Evolutionary conservation across 2,113 vertebrate genomes (phyloP).

Genomic region (Chaetodon trifascialis): DNA sequence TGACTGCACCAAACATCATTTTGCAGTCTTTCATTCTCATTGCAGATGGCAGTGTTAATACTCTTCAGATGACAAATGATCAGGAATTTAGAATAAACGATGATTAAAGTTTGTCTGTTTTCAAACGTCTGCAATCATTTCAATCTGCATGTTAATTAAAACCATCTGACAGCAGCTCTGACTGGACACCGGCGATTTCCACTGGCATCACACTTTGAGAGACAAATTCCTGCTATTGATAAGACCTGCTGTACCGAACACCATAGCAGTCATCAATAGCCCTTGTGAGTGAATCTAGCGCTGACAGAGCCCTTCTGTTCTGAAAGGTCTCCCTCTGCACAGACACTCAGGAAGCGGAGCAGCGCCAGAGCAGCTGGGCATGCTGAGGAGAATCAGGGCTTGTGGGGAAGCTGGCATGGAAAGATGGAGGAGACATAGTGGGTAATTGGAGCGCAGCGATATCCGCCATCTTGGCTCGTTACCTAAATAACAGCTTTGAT

Average conservation of each 20-base stretch:
- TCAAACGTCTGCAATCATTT: background rate
- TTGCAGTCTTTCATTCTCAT: background rate
- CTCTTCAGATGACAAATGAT: background rate
- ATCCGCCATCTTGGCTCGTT: conserved; percentile 80
- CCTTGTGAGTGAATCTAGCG: conserved; percentile 37
- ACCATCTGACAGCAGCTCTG: background rate
- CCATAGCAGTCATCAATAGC: conserved; percentile 54
- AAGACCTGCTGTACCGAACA: conserved; percentile 1
- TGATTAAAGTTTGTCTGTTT: background rate
- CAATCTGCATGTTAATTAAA: background rate
- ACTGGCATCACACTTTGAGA: conserved; percentile 19
- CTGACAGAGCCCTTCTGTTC: conserved; percentile 73
- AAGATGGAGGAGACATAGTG: conserved; percentile 56
- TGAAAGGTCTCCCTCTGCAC: conserved; percentile 54
- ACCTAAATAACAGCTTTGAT: conserved; percentile 82
- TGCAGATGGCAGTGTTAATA: background rate
- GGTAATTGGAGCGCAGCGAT: conserved; percentile 73
- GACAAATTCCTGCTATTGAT: conserved; percentile 28
- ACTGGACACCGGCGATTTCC: background rate
- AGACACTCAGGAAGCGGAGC: conserved; percentile 53
- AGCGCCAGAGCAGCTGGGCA: conserved; percentile 78
- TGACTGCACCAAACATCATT: background rate
- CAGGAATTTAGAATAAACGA: background rate
- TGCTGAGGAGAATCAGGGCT: conserved; percentile 71
- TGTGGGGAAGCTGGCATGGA: conserved; percentile 77